Evolutionary conservation across 2,888 invertebrate genomes (phyloP).

Genomic region (Drosophila cognata): DNA sequence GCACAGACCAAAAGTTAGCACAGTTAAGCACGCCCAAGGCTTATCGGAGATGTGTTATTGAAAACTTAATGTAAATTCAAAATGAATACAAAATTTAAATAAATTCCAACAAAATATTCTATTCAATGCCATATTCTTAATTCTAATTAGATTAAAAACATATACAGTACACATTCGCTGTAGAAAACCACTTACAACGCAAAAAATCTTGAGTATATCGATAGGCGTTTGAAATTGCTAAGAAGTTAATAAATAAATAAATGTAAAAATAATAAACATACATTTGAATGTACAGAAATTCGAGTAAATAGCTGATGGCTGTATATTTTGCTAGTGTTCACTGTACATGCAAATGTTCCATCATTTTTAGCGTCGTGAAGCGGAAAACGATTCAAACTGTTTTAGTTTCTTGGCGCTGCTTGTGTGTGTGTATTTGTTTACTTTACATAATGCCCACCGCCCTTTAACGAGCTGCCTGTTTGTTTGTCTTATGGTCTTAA

Average conservation of each 20-base stretch:
- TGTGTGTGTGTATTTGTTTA: conserved; percentile 58
- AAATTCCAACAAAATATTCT: not conserved
- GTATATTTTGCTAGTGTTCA: conserved; percentile 4
- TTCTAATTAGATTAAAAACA: not conserved
- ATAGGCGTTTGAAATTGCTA: not conserved
- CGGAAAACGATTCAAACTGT: conserved; percentile 66
- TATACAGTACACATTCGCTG: not conserved
- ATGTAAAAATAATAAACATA: not conserved
- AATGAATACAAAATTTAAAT: not conserved
- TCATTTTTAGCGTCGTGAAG: conserved; percentile 49
- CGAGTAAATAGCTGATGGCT: not conserved
- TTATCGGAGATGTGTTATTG: not conserved
- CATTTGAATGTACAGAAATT: not conserved
- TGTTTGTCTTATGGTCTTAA: conserved; percentile 70
- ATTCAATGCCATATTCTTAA: not conserved
- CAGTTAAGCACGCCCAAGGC: not conserved
- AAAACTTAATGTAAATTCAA: not conserved
- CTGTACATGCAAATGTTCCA: conserved; percentile 53
- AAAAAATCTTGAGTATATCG: not conserved
- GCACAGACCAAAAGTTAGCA: not conserved
- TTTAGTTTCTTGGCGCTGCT: conserved; percentile 55
- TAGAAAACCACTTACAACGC: not conserved
- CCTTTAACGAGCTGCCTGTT: conserved; percentile 35
- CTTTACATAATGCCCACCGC: conserved; percentile 50
- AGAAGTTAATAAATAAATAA: too few relatives aligned